Base-by-base conservation (phyloP, 2,113 vertebrate species). In the Felis catus region DNA sequence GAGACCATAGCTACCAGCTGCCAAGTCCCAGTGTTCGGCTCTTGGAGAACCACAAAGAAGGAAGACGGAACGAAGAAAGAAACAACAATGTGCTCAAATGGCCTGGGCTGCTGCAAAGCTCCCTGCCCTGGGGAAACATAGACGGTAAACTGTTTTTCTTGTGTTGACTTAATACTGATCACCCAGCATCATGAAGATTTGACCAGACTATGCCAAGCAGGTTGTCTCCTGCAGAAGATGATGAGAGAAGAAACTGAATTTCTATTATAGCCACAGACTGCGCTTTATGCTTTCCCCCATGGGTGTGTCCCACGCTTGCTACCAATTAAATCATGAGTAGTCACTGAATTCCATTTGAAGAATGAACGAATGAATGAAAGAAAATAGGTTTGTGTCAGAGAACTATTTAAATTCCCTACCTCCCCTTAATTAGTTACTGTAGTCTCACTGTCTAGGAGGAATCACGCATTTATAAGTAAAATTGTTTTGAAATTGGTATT, bases 401-500 rank as follows among this genome's bases (percentile, higher is more conserved):
- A 95, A 36, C 23, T 78, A 45, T 87, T 92, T 95, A 90, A 78
- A 83, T 87, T 74, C 33, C 27, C 29, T 87, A 53, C 25, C 33
- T 48, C 15, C 19, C 29, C 27, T 83, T 78, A 80, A 88, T 85
- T 66, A 79, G 25, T 73, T 70, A 36, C 25, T 33, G 8, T 53
- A 79, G 21, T 45, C 39, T 63, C 41, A 76, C 18, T 70, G 36
- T 27, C 39, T 84, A 70, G 48, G 23, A 89, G 65, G 36, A 80
- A 90, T 3, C 51, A 84, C 55, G 21, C 25, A 90, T 87, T 94
- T 90, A 27, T 68, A 63, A 92, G 70, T 88, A 61, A 89, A 93
- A 79, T 89, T 14, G 73, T 95, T 82, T 95, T 29, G 39, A 76
- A 97, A 78, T 78, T 51, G 78, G 25, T 80, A 95, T 78, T 92